Percentiles rank a stretch among this genome's conserved stretches.
These are phyloP conservation scores for Coecobrya sp. DNA, from an alignment of 2,888 invertebrate species.

Conservation along the genomic window DNA sequence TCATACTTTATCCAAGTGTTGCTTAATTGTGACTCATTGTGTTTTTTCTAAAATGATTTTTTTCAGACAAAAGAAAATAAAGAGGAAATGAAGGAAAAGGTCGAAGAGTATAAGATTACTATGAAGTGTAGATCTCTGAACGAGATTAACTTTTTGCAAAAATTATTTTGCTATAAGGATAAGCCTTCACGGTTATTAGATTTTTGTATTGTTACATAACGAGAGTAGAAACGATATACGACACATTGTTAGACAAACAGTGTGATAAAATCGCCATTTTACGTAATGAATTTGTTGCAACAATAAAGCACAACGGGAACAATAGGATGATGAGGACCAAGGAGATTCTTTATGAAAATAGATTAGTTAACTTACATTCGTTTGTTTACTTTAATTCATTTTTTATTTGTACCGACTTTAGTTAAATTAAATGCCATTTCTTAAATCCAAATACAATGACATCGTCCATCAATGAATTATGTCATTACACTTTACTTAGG, in stretches of 20 bases:
- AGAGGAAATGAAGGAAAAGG: slow-evolving; percentile 61
- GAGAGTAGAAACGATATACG: background rate
- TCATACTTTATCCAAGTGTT: slow-evolving; percentile 25
- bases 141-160: background rate
- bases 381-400: too few species aligned
- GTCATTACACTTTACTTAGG: too few species aligned
- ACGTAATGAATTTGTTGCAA: slow-evolving; percentile 12
- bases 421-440: too few species aligned
- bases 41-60: background rate
- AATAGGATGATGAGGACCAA: too few species aligned
- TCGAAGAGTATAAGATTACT: slow-evolving; percentile 46
- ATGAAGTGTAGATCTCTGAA: slow-evolving; percentile 10
- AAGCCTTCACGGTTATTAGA: background rate
- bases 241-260: background rate
- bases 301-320: too few species aligned
- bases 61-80: background rate
- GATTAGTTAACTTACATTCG: too few species aligned
- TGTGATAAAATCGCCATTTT: slow-evolving; percentile 12
- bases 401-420: too few species aligned
- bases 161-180: background rate
- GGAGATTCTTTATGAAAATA: too few species aligned
- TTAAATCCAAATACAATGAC: too few species aligned
- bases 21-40: slow-evolving; percentile 18
- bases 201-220: background rate
- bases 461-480: too few species aligned